phyloP scores from a whole-genome alignment of 2,797 vertebrate genomes.

The Myotis findleyi region DNA sequence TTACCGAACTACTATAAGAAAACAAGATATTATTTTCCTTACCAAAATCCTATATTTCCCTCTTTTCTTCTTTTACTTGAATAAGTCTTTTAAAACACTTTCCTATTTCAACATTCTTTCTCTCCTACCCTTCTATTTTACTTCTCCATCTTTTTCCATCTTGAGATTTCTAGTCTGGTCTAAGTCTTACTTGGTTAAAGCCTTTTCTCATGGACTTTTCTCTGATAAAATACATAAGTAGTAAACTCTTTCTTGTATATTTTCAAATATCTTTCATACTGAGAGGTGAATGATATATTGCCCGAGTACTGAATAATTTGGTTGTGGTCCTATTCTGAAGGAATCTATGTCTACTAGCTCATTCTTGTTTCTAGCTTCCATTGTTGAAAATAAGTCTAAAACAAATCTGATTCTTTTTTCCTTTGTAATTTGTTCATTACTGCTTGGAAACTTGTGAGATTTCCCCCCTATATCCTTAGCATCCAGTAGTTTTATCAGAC shows the following conservation, averaged over 20 bases:
- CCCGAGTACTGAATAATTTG: neutral
- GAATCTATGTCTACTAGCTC: neutral
- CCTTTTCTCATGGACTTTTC: conserved; percentile 7
- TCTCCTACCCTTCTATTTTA: neutral
- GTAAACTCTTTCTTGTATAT: neutral
- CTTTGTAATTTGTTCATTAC: neutral
- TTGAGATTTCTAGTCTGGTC: neutral
- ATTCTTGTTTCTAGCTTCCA: conserved; percentile 3
- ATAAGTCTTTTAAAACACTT: neutral
- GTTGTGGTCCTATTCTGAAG: neutral
- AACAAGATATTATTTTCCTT: neutral
- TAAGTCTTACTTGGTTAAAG: neutral
- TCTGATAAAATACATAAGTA: neutral
- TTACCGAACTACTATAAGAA: neutral
- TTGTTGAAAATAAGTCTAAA: neutral
- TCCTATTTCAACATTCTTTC: conserved; percentile 28
- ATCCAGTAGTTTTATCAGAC: neutral
- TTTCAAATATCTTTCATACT: neutral
- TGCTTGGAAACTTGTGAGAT: neutral
- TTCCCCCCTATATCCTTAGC: neutral
- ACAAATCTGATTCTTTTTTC: neutral
- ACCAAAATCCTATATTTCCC: neutral
- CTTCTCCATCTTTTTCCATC: neutral
- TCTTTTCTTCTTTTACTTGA: neutral
- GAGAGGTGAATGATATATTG: neutral